Percentiles rank a stretch among this genome's conserved stretches.
These are phyloP conservation scores for Tuta absoluta DNA, from an alignment of 2,888 invertebrate species.

Conservation along the genomic window DNA sequence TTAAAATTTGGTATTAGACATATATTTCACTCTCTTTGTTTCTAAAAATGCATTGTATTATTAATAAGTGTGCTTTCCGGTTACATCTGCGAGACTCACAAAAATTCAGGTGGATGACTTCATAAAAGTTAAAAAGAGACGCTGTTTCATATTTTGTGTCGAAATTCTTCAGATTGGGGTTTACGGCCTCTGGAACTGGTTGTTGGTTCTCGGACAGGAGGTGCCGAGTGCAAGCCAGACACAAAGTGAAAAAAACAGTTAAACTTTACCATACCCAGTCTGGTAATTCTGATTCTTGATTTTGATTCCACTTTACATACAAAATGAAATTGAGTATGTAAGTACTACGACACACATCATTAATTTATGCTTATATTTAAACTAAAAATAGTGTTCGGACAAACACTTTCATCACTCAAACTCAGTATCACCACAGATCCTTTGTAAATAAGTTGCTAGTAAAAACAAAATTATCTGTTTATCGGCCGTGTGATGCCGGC, in stretches of 20 bases:
- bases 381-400: no score
- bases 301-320: neutral
- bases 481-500: no score
- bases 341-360: no score
- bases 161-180: conserved; percentile 4
- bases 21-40: neutral
- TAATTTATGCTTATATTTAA: no score
- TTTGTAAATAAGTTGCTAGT: no score
- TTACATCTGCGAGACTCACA: conserved; percentile 20
- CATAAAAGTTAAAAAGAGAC: conserved; percentile 21
- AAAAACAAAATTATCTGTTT: no score
- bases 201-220: neutral
- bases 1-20: no score
- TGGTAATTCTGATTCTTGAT: neutral
- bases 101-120: conserved; percentile 19
- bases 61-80: neutral
- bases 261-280: neutral
- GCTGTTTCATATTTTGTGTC: neutral
- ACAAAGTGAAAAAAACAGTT: conserved; percentile 6
- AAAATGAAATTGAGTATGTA: neutral
- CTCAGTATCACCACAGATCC: no score
- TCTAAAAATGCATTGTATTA: neutral
- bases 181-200: conserved; percentile 14
- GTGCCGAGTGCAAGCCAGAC: neutral
- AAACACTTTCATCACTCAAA: no score